These are phyloP conservation scores for Nesoenas mayeri DNA, from an alignment of 2,113 vertebrate species.

Conservation along the genomic window DNA sequence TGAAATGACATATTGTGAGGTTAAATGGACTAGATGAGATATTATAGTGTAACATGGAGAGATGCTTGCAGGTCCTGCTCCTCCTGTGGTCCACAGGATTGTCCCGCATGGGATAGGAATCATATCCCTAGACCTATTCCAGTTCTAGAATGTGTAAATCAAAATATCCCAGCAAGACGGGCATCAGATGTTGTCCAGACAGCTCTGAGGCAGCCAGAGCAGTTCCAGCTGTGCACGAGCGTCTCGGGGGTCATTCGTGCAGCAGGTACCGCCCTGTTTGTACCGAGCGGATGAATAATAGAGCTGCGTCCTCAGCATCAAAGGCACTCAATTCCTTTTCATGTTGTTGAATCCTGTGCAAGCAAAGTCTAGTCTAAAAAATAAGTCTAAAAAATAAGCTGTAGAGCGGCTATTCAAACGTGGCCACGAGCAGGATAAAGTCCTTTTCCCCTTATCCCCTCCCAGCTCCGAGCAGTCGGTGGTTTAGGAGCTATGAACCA, in stretches of 20 bases:
- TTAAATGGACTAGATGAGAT: not conserved
- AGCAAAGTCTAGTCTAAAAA: not conserved
- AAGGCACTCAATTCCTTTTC: too few relatives aligned
- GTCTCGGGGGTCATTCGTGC: not conserved
- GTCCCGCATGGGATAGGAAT: not conserved
- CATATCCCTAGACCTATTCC: not conserved
- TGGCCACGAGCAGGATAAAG: not conserved
- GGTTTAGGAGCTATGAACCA: not conserved
- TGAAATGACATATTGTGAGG: not conserved
- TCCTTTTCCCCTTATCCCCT: not conserved
- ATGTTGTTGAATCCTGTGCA: not conserved
- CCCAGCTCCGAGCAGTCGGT: not conserved
- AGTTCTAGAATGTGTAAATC: not conserved
- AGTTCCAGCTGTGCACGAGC: fast-evolving
- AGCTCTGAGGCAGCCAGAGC: not conserved
- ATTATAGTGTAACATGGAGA: fast-evolving
- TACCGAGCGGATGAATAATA: not conserved
- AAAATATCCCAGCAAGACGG: not conserved
- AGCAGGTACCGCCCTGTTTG: not conserved
- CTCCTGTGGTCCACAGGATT: not conserved
- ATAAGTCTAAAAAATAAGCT: too few relatives aligned
- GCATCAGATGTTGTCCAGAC: not conserved
- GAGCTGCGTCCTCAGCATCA: too few relatives aligned
- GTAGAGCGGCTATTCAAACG: not conserved
- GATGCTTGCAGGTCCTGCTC: not conserved